Evolutionary conservation across 64 coral and sea anemone genomes (phyloP).

Genomic region (Catalaphyllia jardinei): DNA sequence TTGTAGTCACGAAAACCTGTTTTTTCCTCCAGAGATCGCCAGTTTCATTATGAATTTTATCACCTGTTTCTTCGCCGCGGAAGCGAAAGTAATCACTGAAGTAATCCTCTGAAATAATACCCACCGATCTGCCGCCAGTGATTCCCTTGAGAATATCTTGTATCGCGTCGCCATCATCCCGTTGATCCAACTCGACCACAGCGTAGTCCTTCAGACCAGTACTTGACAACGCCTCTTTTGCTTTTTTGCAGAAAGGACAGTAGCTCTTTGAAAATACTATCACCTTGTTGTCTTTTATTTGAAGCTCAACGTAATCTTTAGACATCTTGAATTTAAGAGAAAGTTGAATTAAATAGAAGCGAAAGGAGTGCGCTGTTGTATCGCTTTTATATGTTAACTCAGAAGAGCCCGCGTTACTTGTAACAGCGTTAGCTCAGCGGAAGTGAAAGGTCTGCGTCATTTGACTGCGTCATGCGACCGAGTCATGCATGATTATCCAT

Average conservation of each 20-base stretch:
- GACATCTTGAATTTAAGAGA: background rate
- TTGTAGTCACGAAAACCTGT: no score
- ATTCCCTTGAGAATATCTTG: conserved; percentile 29
- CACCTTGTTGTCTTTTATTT: conserved; percentile 43
- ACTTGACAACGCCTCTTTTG: conserved; percentile 19
- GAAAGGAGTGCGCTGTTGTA: no score
- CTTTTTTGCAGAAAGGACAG: conserved; percentile 63
- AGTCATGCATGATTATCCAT: no score
- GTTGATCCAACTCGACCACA: conserved; percentile 48
- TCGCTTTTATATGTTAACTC: no score
- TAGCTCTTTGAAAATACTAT: conserved; percentile 70
- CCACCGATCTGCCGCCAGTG: conserved; percentile 48
- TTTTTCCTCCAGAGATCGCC: no score
- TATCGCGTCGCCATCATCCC: conserved; percentile 54
- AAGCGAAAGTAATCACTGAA: background rate
- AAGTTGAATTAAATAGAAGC: no score
- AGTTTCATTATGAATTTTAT: no score
- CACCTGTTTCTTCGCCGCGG: no score
- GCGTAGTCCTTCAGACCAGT: conserved; percentile 46
- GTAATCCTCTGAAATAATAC: background rate
- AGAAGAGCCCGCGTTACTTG: no score
- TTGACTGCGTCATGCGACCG: no score
- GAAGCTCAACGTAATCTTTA: background rate
- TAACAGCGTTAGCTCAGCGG: no score
- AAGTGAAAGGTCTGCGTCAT: no score